Base-by-base conservation (phyloP, 2,113 vertebrate species). In the Myrmecobius fasciatus region DNA sequence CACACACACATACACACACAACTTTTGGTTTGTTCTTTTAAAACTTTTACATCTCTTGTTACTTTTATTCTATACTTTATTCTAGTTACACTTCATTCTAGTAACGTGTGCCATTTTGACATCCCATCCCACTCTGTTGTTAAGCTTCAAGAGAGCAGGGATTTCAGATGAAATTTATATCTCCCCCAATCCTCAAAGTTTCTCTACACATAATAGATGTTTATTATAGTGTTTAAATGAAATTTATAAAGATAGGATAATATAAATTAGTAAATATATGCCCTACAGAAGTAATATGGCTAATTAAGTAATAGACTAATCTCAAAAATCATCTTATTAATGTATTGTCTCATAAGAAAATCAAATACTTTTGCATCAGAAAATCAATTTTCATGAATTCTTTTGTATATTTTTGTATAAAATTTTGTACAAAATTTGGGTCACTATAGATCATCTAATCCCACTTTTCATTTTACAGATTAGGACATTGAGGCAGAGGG, bases 301-400 rank as follows among this genome's bases (percentile, higher is more conserved):
- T n/a, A 75, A n/a, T n/a, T 36, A n/a, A 17, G 17, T n/a, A 75
- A 75, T 43, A 75, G 4, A 75, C 22, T 75, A 17, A 43, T 75
- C 36, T n/a, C 36, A 43, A 75, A 43, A 43, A 2, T 20, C 3
- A 11, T 43, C 36, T 83, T 22, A 83, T 83, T 8, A 83, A 6
- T 83, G n/a, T 43, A 43, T 83, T 83, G 11, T 14, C 46, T 26
- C 11, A n/a, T 2, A n/a, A 51, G 26, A 14, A 94, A 95, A 53
- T 5, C 92, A 91, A 75, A 26, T 26, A 2, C 46, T 91, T 43
- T 92, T 25, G 0, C 9, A 89, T 49, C 3, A 60, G 53, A 92
- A 92, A 92, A 53, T 93, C 94, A 20, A 91, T 96, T 95, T 93
- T 95, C 9, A 95, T 43, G 67, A 20, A 83, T 83, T 22, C 5